Base-by-base conservation (phyloP, 30 jellyfish, hydroid and myxozoan species). In the Cassiopea andromeda region DNA sequence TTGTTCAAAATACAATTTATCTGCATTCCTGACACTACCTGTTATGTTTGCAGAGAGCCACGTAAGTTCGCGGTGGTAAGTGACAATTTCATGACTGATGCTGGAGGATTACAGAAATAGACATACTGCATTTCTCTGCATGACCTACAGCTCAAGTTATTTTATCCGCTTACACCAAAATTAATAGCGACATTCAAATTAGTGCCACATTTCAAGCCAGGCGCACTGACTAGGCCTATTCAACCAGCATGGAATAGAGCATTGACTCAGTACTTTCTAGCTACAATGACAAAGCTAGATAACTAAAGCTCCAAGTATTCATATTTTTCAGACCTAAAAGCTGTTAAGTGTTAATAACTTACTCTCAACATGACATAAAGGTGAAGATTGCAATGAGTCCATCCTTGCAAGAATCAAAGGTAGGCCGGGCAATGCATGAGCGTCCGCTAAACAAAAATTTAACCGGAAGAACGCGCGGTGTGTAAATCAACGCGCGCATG, bases 41-140 rank as follows among this genome's bases (percentile, higher is more conserved):
- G 79, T 70, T 16, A 70, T 14, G 79, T 70, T 70, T 70, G 54
- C 79, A 70, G 7, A 70, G 54, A 10, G 79, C 48, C 79, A 70
- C 79, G 79, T 70, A 70, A 10, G 44, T 44, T 67, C 14, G 14
- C 68, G 8, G 68, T 58, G 13, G 68, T 6, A 27, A 27, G 38
- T 27, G 38, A 27, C 38, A 27, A 27, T 27, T 27, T 27, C 38
- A 27, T 27, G 38, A 27, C 38, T 27, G 38, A 27, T 27, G 38
- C 38, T 27, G 38, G 38, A 27, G 38, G 38, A 27, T 27, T 27
- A 27, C 38, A 27, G 38, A 27, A 27, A 27, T 27, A 27, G 38
- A 27, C 38, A 27, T 27, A 27, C 38, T 27, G 38, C 38, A 27
- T 27, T 27, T 27, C 38, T 27, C 0, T 27, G 38, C 38, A 27